Evolutionary conservation across 1,140 invertebrate species (phyloP).

Genomic region (Panagrolaimus sp.): DNA sequence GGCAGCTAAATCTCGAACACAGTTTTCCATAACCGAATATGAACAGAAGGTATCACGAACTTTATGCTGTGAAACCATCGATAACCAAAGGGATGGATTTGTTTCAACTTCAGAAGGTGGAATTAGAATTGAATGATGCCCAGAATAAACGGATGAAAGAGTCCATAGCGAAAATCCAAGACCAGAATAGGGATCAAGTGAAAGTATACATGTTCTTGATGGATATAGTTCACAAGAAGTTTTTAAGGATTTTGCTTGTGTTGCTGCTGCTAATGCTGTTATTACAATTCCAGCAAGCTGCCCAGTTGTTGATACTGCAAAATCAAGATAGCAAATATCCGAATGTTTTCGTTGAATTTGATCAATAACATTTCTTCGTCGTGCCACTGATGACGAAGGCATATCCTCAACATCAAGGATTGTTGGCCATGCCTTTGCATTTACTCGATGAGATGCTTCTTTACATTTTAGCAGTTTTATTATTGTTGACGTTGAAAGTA

Average conservation of each 20-base stretch:
- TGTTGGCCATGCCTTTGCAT: constrained; percentile 89
- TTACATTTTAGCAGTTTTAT: constrained; percentile 93
- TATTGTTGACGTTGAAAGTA: constrained; percentile 86
- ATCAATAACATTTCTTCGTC: constrained; percentile 68
- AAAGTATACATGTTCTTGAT: constrained; percentile 90
- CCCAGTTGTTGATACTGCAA: constrained; percentile 76
- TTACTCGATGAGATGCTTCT: constrained; percentile 89
- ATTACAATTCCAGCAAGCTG: constrained; percentile 78
- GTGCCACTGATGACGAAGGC: constrained; percentile 81
- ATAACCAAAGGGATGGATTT: constrained; percentile 89
- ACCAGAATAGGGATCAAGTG: constrained; percentile 91
- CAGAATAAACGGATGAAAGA: constrained; percentile 92
- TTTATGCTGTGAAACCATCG: constrained; percentile 56
- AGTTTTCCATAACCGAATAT: constrained; percentile 97
- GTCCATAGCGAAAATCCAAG: constrained; percentile 96
- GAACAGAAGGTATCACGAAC: constrained; percentile 97
- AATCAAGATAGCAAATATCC: constrained; percentile 51
- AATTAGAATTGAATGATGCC: constrained; percentile 96
- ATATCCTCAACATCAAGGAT: constrained; percentile 95
- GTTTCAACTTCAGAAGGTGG: constrained; percentile 95
- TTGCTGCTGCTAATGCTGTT: constrained; percentile 24
- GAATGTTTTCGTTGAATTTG: constrained; percentile 68
- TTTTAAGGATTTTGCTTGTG: constrained; percentile 83
- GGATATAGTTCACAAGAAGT: constrained; percentile 96
- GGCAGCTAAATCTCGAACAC: constrained; percentile 77